These are phyloP conservation scores for Drosophila auraria DNA, from an alignment of 1,140 invertebrate genomes.

Conservation along the genomic window DNA sequence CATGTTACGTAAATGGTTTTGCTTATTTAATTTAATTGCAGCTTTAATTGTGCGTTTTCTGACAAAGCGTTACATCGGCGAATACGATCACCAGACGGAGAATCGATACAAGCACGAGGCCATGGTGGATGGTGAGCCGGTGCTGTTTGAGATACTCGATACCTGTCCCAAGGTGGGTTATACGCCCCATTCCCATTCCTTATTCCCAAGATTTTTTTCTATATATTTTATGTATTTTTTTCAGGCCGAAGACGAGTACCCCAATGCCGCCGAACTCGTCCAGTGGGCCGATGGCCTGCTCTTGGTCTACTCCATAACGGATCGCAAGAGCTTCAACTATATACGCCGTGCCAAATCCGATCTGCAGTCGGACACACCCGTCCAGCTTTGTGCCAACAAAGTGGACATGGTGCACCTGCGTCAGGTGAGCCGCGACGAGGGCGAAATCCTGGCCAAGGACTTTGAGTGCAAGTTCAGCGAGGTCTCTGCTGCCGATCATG, in stretches of 20 bases:
- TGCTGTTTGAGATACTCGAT: constrained; percentile 96
- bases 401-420: constrained; percentile 96
- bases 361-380: constrained; percentile 90
- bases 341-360: constrained; percentile 91
- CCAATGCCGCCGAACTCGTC: constrained; percentile 89
- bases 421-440: constrained; percentile 95
- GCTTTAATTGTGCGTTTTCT: constrained; percentile 95
- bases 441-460: constrained; percentile 94
- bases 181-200: no score
- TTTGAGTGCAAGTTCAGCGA: constrained; percentile 95
- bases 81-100: constrained; percentile 97
- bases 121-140: constrained; percentile 94
- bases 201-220: not conserved
- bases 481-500: constrained; percentile 95
- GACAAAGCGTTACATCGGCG: constrained; percentile 95
- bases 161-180: constrained; percentile 89
- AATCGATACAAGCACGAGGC: constrained; percentile 96
- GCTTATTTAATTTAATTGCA: constrained; percentile 86
- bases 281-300: constrained; percentile 96
- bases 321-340: constrained; percentile 94
- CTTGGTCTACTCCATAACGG: constrained; percentile 96
- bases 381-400: constrained; percentile 91
- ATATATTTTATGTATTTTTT: constrained; percentile 54
- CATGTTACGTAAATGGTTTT: constrained; percentile 55
- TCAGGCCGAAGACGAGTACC: constrained; percentile 89